These are phyloP conservation scores for Drosophila nebulosa DNA, from an alignment of 1,140 invertebrate species.

Conservation along the genomic window DNA sequence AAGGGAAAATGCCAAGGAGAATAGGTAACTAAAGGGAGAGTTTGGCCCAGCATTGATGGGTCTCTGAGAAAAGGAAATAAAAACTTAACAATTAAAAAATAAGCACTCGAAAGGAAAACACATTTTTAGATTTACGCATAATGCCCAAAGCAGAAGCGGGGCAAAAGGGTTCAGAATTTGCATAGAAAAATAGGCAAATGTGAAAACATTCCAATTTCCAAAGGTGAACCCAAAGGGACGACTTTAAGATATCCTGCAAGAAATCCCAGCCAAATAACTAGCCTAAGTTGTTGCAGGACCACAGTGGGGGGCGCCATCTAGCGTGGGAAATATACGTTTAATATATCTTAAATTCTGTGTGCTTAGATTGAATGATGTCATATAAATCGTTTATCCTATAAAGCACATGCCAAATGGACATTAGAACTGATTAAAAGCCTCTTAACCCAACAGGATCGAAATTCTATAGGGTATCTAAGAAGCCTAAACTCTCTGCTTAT, in stretches of 20 bases:
- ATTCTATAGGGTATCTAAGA: neutral
- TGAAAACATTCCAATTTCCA: conserved; percentile 29
- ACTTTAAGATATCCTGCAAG: conserved; percentile 10
- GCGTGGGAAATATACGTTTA: no score
- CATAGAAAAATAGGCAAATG: conserved; percentile 60
- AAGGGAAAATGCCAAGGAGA: neutral
- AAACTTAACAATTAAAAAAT: conserved; percentile 77
- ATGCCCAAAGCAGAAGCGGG: conserved; percentile 57
- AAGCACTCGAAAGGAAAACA: conserved; percentile 67
- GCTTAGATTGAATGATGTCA: no score
- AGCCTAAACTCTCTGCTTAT: neutral
- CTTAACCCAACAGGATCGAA: no score
- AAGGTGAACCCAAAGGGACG: neutral
- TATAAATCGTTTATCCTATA: no score
- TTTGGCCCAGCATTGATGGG: neutral
- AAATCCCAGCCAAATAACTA: no score
- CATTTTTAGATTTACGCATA: conserved; percentile 71
- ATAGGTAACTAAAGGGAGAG: neutral
- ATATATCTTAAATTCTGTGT: no score
- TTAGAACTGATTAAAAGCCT: no score
- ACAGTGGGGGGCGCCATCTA: no score
- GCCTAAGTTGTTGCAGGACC: no score
- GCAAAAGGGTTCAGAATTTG: conserved; percentile 49
- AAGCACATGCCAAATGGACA: no score
- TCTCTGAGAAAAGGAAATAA: conserved; percentile 40